Conservation (phyloP, 2,797 vertebrate species). For the Scyliorhinus canicula region DNA sequence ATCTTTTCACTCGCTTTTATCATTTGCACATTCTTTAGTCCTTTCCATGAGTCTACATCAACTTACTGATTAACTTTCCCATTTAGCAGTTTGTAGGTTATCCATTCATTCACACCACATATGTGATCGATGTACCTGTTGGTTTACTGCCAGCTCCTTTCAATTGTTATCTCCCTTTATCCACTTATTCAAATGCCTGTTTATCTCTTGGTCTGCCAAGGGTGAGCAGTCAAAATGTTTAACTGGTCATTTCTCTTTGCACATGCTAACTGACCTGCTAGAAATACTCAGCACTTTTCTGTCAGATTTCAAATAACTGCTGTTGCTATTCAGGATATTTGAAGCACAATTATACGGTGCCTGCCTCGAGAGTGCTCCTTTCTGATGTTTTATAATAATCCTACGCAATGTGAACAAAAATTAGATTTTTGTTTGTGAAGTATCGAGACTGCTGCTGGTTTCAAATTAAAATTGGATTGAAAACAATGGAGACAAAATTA, state of each 20-base stretch:
- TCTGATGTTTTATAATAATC: not conserved
- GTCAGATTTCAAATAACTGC: not conserved
- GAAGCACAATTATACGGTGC: not conserved
- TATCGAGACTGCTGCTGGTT: not conserved
- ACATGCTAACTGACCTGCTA: not conserved
- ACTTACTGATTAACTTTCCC: not conserved
- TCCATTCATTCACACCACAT: not conserved
- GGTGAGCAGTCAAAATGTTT: not conserved
- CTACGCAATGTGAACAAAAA: not conserved
- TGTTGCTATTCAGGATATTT: not conserved
- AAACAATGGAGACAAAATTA: not conserved
- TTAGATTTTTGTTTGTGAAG: not conserved
- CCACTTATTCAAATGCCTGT: not conserved
- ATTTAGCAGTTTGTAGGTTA: not conserved
- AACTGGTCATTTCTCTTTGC: not conserved
- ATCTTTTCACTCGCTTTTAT: not conserved
- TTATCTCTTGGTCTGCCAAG: not conserved
- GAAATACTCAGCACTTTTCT: not conserved
- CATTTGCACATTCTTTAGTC: not conserved
- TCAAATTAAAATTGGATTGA: slow-evolving; percentile 18
- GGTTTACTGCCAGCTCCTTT: not conserved
- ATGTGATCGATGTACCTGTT: not conserved
- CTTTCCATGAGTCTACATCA: not conserved
- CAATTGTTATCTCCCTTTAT: not conserved
- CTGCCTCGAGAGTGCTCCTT: not conserved